Evolutionary conservation across 2,888 invertebrate species (phyloP).

Genomic region (Platycheirus rosarum): DNA sequence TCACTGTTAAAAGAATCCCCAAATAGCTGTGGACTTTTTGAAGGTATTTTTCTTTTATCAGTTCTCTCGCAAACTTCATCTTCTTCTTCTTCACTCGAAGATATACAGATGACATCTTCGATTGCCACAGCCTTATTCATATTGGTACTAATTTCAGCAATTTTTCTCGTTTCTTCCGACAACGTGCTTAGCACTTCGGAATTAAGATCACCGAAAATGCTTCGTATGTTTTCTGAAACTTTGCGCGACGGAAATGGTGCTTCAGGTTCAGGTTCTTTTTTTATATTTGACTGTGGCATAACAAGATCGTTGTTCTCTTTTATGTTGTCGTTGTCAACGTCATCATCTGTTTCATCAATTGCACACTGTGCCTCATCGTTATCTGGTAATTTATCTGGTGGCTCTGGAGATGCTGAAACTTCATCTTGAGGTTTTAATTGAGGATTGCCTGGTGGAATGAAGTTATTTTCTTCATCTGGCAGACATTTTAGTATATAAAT

Average conservation of each 20-base stretch:
- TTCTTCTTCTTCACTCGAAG: conserved; percentile 75
- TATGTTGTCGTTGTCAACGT: conserved; percentile 13
- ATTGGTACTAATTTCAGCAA: conserved; percentile 14
- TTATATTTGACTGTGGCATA: conserved; percentile 11
- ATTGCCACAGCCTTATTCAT: not conserved
- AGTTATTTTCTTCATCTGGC: too few relatives aligned
- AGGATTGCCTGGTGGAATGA: not conserved
- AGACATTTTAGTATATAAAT: conserved; percentile 76
- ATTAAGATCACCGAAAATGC: conserved; percentile 79
- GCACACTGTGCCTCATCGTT: conserved; percentile 41
- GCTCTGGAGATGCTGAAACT: not conserved
- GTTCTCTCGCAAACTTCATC: not conserved
- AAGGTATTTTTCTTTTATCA: conserved; percentile 3
- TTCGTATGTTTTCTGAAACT: conserved; percentile 76
- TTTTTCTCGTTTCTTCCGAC: conserved; percentile 44
- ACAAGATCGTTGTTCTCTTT: conserved; percentile 40
- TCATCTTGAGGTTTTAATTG: not conserved
- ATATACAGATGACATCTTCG: conserved; percentile 71
- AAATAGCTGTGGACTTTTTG: conserved; percentile 76
- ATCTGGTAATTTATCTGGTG: conserved; percentile 8
- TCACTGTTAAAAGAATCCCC: conserved; percentile 73
- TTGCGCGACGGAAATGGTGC: not conserved
- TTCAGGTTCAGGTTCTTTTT: not conserved
- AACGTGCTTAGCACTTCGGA: conserved; percentile 77
- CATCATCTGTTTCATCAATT: not conserved